phyloP scores from a whole-genome alignment of 2,888 invertebrate species.

The Siphlonurus alternatus region DNA sequence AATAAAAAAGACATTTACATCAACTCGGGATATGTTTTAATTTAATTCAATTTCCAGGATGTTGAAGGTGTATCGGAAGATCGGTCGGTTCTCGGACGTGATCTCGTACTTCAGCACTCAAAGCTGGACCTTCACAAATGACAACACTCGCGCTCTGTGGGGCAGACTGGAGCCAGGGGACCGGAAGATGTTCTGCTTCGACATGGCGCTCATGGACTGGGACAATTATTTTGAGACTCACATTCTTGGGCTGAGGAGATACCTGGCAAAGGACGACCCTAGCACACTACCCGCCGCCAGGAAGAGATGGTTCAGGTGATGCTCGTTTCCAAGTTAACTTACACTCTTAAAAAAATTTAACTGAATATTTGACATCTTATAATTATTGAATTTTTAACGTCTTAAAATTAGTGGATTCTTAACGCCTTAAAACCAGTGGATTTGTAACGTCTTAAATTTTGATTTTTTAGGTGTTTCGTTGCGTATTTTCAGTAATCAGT shows the following conservation, averaged over 20 bases:
- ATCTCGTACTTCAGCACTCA: slow-evolving; percentile 63
- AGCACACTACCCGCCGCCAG: slow-evolving; percentile 52
- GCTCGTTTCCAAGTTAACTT: no score
- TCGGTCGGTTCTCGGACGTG: slow-evolving; percentile 53
- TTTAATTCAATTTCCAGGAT: slow-evolving; percentile 41
- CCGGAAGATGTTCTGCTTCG: slow-evolving; percentile 49
- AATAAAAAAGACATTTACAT: not conserved
- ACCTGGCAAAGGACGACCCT: slow-evolving; percentile 62
- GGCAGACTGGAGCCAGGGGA: slow-evolving; percentile 37
- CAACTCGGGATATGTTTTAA: not conserved
- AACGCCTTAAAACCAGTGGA: no score
- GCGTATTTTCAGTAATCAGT: no score
- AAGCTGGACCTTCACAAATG: slow-evolving; percentile 54
- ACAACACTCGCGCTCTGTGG: slow-evolving; percentile 41
- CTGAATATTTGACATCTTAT: no score
- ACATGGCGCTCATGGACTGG: slow-evolving; percentile 57
- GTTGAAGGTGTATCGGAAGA: slow-evolving; percentile 53
- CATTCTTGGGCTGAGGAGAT: slow-evolving; percentile 53
- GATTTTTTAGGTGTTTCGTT: no score
- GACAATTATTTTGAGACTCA: slow-evolving; percentile 49
- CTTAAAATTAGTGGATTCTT: no score
- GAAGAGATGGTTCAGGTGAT: slow-evolving; percentile 38
- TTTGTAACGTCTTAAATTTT: no score
- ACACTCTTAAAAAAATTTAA: no score
- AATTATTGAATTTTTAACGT: no score